Percentiles rank a stretch among this genome's conserved stretches.
These are phyloP conservation scores for Brachirus orientalis DNA, from an alignment of 2,113 vertebrate species.

Conservation along the genomic window DNA sequence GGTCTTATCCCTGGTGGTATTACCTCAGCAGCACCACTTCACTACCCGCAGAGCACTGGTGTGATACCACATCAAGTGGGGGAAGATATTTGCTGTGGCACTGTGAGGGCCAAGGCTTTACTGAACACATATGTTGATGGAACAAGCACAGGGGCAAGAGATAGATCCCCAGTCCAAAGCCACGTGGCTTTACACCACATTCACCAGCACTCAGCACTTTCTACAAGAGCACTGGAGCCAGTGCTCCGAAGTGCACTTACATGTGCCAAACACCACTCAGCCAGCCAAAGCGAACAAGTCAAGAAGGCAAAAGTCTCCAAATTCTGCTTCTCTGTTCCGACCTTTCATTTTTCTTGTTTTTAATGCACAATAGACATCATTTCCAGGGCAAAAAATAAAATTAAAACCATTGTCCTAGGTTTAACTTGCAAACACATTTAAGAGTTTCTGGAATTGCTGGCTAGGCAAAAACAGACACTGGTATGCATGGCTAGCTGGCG, in stretches of 20 bases:
- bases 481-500: conserved; percentile 31
- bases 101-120: conserved; percentile 56
- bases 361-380: neutral
- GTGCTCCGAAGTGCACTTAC: conserved; percentile 23
- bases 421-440: conserved; percentile 2
- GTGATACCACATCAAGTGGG: conserved; percentile 71
- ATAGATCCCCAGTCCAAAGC: conserved; percentile 57
- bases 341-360: conserved; percentile 6
- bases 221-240: conserved; percentile 36
- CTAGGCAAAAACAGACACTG: conserved; percentile 37
- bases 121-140: conserved; percentile 73
- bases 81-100: conserved; percentile 39
- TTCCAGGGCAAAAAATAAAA: neutral
- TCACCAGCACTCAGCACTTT: conserved; percentile 76
- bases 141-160: conserved; percentile 60
- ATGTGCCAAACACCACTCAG: conserved; percentile 51
- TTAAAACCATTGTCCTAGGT: neutral
- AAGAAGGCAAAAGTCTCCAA: conserved; percentile 28
- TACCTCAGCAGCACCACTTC: conserved; percentile 60
- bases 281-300: conserved; percentile 47
- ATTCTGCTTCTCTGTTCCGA: conserved; percentile 11
- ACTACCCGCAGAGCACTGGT: conserved; percentile 59
- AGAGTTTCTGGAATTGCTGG: conserved; percentile 26
- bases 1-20: conserved; percentile 51
- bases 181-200: conserved; percentile 69